Conservation (phyloP, 2,888 invertebrate genomes). For the Drosophila pseudotakahashii region DNA sequence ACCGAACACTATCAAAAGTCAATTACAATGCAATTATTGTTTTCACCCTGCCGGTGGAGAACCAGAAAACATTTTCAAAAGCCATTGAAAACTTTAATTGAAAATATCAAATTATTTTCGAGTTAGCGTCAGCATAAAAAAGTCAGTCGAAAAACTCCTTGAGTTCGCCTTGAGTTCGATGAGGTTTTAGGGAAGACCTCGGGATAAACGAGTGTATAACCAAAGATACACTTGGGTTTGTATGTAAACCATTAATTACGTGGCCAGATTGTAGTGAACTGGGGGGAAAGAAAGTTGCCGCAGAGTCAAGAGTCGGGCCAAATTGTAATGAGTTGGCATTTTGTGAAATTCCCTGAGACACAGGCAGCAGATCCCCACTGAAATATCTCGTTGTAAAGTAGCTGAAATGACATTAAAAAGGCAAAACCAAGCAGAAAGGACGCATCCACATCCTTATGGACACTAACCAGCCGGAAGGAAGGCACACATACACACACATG, state of each 20-base stretch:
- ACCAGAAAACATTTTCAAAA: slow-evolving; percentile 42
- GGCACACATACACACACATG: slow-evolving; percentile 31
- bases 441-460: slow-evolving; percentile 41
- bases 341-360: slow-evolving; percentile 60
- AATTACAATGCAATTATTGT: slow-evolving; percentile 61
- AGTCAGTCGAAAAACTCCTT: slow-evolving; percentile 19
- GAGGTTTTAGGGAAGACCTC: slow-evolving; percentile 9
- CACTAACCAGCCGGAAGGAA: slow-evolving; percentile 39
- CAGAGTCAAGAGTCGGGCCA: slow-evolving; percentile 49
- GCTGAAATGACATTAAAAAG: slow-evolving; percentile 76
- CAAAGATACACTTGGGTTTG: slow-evolving; percentile 12
- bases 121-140: slow-evolving; percentile 79
- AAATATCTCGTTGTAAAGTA: slow-evolving; percentile 61
- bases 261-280: slow-evolving; percentile 38
- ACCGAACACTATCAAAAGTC: slow-evolving; percentile 53
- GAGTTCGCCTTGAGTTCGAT: slow-evolving; percentile 27
- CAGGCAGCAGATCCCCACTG: slow-evolving; percentile 26
- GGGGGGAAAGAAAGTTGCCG: slow-evolving; percentile 38
- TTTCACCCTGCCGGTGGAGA: not conserved
- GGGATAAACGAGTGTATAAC: slow-evolving; percentile 1
- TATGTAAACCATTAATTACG: slow-evolving; percentile 51
- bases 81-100: slow-evolving; percentile 76
- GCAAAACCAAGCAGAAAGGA: slow-evolving; percentile 53
- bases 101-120: slow-evolving; percentile 80
- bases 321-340: slow-evolving; percentile 78